Percentiles rank a stretch among this genome's conserved stretches.
Evolutionary conservation across 1,140 invertebrate genomes (phyloP).

Genomic region (Drosophila pachea): DNA sequence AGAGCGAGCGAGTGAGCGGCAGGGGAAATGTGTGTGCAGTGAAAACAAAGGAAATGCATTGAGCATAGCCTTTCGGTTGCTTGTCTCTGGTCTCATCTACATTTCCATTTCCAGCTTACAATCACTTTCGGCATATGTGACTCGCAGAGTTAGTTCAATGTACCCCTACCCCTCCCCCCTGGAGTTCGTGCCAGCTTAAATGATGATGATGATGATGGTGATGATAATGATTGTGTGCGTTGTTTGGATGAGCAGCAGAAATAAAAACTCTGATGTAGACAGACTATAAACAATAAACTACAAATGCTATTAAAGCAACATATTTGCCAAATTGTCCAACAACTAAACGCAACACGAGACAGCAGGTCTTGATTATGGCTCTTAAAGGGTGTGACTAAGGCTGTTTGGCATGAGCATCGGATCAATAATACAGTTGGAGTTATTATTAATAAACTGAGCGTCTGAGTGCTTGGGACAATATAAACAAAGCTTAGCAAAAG

Average conservation of each 20-base stretch:
- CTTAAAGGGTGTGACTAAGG: conserved; percentile 12
- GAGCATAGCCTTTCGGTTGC: no score
- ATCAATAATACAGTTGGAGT: no score
- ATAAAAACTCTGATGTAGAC: conserved; percentile 48
- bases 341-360: conserved; percentile 8
- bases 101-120: conserved; percentile 42
- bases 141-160: conserved; percentile 52
- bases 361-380: not conserved
- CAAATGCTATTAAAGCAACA: conserved; percentile 42
- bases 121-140: conserved; percentile 58
- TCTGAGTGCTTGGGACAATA: no score
- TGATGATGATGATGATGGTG: conserved; percentile 41
- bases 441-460: no score
- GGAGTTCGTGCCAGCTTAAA: conserved; percentile 43
- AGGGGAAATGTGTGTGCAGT: no score
- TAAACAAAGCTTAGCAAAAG: no score
- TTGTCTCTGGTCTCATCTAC: conserved; percentile 20
- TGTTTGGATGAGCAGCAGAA: conserved; percentile 13
- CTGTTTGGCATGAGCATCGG: no score
- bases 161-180: conserved; percentile 20
- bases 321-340: conserved; percentile 37
- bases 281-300: conserved; percentile 50
- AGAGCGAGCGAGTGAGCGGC: no score
- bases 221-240: conserved; percentile 25
- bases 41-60: conserved; percentile 54